phyloP scores from a whole-genome alignment of 1,140 invertebrate genomes.

The Lamellibrachia luymesi region DNA sequence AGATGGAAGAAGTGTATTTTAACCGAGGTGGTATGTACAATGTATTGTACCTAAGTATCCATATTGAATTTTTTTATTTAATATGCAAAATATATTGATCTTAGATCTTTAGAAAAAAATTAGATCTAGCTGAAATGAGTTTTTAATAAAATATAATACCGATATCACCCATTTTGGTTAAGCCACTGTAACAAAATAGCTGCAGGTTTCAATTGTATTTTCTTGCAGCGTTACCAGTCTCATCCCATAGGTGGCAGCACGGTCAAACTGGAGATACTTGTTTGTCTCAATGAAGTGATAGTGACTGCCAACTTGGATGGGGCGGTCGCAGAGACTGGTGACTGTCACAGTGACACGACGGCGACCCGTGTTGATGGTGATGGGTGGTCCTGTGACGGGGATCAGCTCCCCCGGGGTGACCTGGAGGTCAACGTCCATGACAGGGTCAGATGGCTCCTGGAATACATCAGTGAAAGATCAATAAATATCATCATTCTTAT shows the following conservation, averaged over 20 bases:
- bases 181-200: not conserved
- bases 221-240: constrained; percentile 45
- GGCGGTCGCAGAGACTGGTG: constrained; percentile 37
- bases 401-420: constrained; percentile 11
- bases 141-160: not conserved
- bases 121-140: too few species aligned
- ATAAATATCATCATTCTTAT: not conserved
- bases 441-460: not conserved
- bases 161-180: not conserved
- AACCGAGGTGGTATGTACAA: not conserved
- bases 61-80: too few species aligned
- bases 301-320: constrained; percentile 54
- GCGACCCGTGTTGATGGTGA: constrained; percentile 33
- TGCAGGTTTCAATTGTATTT: not conserved
- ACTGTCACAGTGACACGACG: constrained; percentile 30
- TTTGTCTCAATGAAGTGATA: constrained; percentile 56
- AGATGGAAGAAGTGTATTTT: not conserved
- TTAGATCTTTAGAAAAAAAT: too few species aligned
- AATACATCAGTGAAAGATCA: not conserved
- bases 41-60: too few species aligned
- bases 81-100: too few species aligned
- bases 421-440: not conserved
- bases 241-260: constrained; percentile 50
- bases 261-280: constrained; percentile 50
- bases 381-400: not conserved